These are phyloP conservation scores for Phoxinus dragarum DNA, from an alignment of 2,797 vertebrate genomes.

Conservation along the genomic window DNA sequence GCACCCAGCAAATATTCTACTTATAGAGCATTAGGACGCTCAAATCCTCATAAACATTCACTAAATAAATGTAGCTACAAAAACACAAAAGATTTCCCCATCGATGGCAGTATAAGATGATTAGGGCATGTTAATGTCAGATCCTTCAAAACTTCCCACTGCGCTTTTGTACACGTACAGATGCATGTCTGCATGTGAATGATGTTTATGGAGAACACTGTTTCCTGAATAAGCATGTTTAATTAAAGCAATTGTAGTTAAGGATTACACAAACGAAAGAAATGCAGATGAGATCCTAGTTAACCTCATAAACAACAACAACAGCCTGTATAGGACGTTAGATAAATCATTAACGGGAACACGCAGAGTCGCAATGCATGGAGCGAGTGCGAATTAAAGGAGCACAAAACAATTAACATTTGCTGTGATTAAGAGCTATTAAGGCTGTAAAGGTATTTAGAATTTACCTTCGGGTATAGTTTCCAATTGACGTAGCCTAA, in stretches of 20 bases:
- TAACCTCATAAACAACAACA: constrained; percentile 69
- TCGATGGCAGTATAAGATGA: constrained; percentile 36
- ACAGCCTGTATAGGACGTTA: constrained; percentile 58
- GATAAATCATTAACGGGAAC: constrained; percentile 62
- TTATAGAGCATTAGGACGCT: background rate
- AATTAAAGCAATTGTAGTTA: constrained; percentile 76
- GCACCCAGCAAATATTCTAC: constrained; percentile 6
- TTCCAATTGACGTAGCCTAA: background rate
- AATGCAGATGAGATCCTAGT: constrained; percentile 74
- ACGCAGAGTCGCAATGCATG: constrained; percentile 17
- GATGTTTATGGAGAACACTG: constrained; percentile 61
- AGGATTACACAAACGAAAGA: constrained; percentile 78
- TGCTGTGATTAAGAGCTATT: constrained; percentile 2
- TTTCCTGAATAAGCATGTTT: constrained; percentile 67
- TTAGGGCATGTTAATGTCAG: constrained; percentile 51
- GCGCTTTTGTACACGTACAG: constrained; percentile 44
- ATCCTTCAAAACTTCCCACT: constrained; percentile 43
- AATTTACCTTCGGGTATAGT: background rate
- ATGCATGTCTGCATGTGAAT: constrained; percentile 61
- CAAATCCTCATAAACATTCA: constrained; percentile 1
- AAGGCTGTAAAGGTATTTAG: background rate
- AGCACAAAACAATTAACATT: constrained; percentile 64
- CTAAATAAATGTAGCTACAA: constrained; percentile 39
- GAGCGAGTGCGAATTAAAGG: constrained; percentile 19
- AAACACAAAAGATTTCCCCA: constrained; percentile 24